phyloP scores from a whole-genome alignment of 2,113 vertebrate genomes.

The Sylvietta virens region DNA sequence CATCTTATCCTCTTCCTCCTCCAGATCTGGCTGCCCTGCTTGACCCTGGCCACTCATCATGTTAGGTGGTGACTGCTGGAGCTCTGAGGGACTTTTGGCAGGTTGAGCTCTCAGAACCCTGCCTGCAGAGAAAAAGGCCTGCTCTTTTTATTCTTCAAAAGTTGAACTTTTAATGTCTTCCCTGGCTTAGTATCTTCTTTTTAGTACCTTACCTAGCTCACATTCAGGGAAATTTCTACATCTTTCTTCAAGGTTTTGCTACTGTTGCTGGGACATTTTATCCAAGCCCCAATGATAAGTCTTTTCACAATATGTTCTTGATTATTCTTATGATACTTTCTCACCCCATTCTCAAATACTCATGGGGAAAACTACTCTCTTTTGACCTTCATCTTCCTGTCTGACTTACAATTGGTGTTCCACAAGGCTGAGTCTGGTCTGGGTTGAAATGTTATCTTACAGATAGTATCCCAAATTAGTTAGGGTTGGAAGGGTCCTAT shows the following conservation, averaged over 20 bases:
- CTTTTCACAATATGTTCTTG: neutral
- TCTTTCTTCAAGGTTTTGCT: neutral
- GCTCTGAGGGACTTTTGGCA: neutral
- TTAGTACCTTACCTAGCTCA: neutral
- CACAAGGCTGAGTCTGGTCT: neutral
- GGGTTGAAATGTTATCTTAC: neutral
- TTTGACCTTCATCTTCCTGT: neutral
- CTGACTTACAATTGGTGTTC: neutral
- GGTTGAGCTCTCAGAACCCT: neutral
- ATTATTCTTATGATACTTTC: neutral
- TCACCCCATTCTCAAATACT: neutral
- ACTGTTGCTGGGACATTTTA: neutral
- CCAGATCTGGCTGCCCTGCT: neutral
- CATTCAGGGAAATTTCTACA: neutral
- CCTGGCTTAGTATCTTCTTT: neutral
- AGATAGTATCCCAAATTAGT: neutral
- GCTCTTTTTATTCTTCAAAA: neutral
- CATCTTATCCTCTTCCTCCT: neutral
- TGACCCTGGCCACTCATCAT: accelerated
- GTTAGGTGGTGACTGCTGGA: neutral
- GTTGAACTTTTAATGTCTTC: neutral
- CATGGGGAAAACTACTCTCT: neutral
- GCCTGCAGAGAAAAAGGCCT: neutral
- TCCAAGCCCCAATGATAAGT: neutral
- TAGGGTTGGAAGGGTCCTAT: neutral